phyloP scores from a whole-genome alignment of 2,797 vertebrate genomes.

The Esox masquinongy region DNA sequence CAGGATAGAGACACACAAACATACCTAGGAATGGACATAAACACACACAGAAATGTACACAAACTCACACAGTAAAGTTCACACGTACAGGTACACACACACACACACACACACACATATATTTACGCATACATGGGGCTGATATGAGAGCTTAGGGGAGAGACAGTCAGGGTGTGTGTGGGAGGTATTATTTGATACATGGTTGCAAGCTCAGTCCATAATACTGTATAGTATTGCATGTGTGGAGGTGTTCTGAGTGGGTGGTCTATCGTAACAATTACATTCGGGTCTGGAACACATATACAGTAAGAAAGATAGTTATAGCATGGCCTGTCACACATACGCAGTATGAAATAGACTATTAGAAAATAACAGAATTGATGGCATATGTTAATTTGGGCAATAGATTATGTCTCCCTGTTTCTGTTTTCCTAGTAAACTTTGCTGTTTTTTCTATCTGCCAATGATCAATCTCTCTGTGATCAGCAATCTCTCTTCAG shows the following conservation, averaged over 20 bases:
- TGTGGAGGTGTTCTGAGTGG: not conserved
- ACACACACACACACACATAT: not conserved
- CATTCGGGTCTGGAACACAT: not conserved
- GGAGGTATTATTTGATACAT: not conserved
- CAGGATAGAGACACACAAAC: conserved; percentile 33
- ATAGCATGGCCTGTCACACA: no score
- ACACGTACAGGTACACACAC: not conserved
- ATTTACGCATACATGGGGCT: not conserved
- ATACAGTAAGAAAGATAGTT: no score
- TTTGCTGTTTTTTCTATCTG: no score
- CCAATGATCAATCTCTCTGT: no score
- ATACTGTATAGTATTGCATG: not conserved
- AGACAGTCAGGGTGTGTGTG: not conserved
- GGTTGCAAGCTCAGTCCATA: not conserved
- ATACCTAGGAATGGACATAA: conserved; percentile 54
- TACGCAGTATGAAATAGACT: not conserved
- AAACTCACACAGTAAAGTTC: conserved; percentile 29
- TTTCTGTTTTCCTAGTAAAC: no score
- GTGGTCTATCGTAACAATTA: not conserved
- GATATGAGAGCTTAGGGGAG: not conserved
- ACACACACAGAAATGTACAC: not conserved
- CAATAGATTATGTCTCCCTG: no score
- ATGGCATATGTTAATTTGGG: no score
- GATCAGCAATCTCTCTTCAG: no score
- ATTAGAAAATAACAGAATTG: no score